Percentiles rank a stretch among this genome's conserved stretches.
Conservation (phyloP, 2,888 invertebrate genomes). For the Drosophila kuntzei region DNA sequence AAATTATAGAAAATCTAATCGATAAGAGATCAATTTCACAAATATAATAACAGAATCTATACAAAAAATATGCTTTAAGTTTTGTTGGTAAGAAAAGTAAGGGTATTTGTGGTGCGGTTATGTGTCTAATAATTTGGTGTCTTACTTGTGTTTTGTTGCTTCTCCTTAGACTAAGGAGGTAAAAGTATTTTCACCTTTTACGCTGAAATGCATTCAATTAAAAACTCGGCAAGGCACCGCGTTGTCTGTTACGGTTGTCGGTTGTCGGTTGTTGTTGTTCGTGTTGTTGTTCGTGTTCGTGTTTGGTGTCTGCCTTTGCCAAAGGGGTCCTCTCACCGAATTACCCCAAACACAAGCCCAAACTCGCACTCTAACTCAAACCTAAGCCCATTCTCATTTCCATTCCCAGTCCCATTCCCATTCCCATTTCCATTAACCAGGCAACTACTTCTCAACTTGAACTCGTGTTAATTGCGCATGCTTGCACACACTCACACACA, state of each 20-base stretch:
- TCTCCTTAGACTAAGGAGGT: conserved; percentile 36
- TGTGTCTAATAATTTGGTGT: background rate
- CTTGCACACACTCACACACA: conserved; percentile 45
- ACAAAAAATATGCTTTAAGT: no score
- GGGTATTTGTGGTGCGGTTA: conserved; percentile 17
- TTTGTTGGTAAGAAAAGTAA: background rate
- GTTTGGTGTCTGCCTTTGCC: conserved; percentile 21
- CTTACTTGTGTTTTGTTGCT: conserved; percentile 21
- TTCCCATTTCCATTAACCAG: conserved; percentile 34
- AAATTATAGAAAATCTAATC: no score
- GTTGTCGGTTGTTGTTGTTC: conserved; percentile 7
- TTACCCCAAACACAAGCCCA: conserved; percentile 24
- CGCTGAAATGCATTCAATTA: conserved; percentile 77
- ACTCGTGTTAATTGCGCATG: conserved; percentile 69
- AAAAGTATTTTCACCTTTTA: conserved; percentile 75
- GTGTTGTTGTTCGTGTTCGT: conserved; percentile 11
- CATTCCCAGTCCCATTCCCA: conserved; percentile 10
- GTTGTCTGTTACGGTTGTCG: conserved; percentile 33
- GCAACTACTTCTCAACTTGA: conserved; percentile 51
- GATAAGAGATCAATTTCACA: no score
- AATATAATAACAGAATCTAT: no score
- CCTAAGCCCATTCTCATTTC: conserved; percentile 26
- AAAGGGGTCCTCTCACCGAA: conserved; percentile 33
- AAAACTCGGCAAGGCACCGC: conserved; percentile 69
- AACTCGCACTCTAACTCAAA: conserved; percentile 10